Evolutionary conservation across 2,113 vertebrate genomes (phyloP).

Genomic region (Boleophthalmus pectinirostris): DNA sequence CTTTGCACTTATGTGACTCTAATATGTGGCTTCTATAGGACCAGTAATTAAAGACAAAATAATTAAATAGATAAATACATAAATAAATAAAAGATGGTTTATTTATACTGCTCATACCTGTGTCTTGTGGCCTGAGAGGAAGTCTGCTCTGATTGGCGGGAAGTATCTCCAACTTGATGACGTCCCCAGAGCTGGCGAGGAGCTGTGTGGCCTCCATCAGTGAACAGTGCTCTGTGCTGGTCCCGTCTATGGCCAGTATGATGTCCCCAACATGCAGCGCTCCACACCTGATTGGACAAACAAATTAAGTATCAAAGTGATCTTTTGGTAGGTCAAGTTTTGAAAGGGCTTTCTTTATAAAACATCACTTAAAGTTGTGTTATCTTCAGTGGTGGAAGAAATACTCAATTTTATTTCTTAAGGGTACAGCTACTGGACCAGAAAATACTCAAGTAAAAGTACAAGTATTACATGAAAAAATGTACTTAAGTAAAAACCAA

Average conservation of each 20-base stretch:
- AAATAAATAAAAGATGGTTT: neutral
- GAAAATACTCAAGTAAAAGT: too few species aligned
- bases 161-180: conserved; percentile 89
- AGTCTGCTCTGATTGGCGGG: conserved; percentile 83
- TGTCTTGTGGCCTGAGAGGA: conserved; percentile 85
- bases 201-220: conserved; percentile 93
- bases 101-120: conserved; percentile 68
- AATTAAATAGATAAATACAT: too few species aligned
- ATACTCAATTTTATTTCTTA: too few species aligned
- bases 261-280: conserved; percentile 88
- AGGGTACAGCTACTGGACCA: too few species aligned
- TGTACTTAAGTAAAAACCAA: too few species aligned
- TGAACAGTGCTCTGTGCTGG: conserved; percentile 91
- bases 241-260: conserved; percentile 92
- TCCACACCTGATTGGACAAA: conserved; percentile 80
- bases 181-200: conserved; percentile 83
- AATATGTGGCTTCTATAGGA: too few species aligned
- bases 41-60: too few species aligned
- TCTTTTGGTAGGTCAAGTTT: neutral
- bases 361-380: neutral
- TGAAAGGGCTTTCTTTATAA: neutral
- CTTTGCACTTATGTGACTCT: too few species aligned
- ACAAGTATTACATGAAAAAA: too few species aligned
- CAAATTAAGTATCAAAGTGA: neutral
- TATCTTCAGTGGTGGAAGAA: too few species aligned